phyloP scores from a whole-genome alignment of 2,888 invertebrate species.

The Mimumesa dahlbomi region DNA sequence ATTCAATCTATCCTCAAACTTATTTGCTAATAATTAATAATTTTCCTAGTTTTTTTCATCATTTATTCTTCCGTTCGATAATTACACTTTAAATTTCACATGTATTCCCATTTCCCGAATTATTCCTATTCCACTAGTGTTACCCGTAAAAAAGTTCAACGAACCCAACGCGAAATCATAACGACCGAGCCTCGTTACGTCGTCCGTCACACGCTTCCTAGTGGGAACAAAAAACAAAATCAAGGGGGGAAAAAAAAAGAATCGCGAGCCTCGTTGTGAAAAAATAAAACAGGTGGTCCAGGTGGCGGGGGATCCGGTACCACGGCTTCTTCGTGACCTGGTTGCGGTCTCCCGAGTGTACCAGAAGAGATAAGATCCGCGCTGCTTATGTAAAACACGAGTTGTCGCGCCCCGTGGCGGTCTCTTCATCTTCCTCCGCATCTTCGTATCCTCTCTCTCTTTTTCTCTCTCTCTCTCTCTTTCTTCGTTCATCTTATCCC shows the following conservation, averaged over 20 bases:
- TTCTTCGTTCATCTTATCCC: not conserved
- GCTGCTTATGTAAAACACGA: constrained; percentile 71
- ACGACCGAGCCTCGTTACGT: not conserved
- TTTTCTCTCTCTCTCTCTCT: not conserved
- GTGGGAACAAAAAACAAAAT: not conserved
- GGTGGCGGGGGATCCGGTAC: constrained; percentile 26
- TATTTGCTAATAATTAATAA: too few species aligned
- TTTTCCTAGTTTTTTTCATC: too few species aligned
- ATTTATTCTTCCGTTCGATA: too few species aligned
- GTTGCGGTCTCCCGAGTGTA: constrained; percentile 53
- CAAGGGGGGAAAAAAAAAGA: constrained; percentile 17
- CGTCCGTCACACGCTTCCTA: not conserved
- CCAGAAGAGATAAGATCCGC: constrained; percentile 67
- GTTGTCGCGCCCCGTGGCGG: constrained; percentile 66
- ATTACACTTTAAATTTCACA: too few species aligned
- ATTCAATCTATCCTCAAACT: too few species aligned
- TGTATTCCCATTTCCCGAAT: too few species aligned
- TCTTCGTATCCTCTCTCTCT: constrained; percentile 8
- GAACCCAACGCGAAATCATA: too few species aligned
- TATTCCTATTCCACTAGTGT: too few species aligned
- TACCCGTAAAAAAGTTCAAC: too few species aligned
- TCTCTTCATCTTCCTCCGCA: constrained; percentile 50
- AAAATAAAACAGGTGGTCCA: constrained; percentile 48
- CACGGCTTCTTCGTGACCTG: constrained; percentile 59
- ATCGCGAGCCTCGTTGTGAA: constrained; percentile 13